phyloP scores from a whole-genome alignment of 2,113 vertebrate genomes.

The Synchiropus splendidus region DNA sequence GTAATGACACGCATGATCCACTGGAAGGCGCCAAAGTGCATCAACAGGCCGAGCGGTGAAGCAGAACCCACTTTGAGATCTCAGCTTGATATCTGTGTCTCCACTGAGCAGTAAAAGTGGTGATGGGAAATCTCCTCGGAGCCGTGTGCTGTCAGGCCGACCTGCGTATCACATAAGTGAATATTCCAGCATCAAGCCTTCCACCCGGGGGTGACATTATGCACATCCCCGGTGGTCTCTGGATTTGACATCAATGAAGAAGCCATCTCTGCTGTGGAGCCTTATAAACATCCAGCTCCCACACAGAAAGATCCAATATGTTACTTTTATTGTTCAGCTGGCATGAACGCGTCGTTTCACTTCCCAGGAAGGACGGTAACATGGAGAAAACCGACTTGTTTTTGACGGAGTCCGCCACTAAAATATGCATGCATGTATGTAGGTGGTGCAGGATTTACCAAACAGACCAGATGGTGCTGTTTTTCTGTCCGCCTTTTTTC shows the following conservation, averaged over 20 bases:
- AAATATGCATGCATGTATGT: constrained; percentile 9
- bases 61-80: constrained; percentile 29
- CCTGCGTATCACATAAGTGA: constrained; percentile 41
- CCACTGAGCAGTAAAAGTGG: constrained; percentile 33
- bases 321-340: not conserved
- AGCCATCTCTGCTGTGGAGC: no score
- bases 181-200: constrained; percentile 35
- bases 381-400: constrained; percentile 2
- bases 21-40: constrained; percentile 32
- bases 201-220: constrained; percentile 35
- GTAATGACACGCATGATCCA: constrained; percentile 15
- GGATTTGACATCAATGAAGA: no score
- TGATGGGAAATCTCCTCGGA: constrained; percentile 41
- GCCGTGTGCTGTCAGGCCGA: constrained; percentile 38
- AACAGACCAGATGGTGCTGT: constrained; percentile 14
- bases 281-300: no score
- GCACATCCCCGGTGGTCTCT: constrained; percentile 27
- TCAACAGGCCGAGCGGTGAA: constrained; percentile 7
- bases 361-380: no score
- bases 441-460: constrained; percentile 9
- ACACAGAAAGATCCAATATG: not conserved
- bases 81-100: constrained; percentile 20
- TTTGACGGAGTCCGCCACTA: no score
- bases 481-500: constrained; percentile 5
- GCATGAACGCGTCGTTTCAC: no score